Percentiles rank a stretch among this genome's conserved stretches.
Evolutionary conservation across 2,888 invertebrate species (phyloP).

Genomic region (Sphaerophoria rueppellii): DNA sequence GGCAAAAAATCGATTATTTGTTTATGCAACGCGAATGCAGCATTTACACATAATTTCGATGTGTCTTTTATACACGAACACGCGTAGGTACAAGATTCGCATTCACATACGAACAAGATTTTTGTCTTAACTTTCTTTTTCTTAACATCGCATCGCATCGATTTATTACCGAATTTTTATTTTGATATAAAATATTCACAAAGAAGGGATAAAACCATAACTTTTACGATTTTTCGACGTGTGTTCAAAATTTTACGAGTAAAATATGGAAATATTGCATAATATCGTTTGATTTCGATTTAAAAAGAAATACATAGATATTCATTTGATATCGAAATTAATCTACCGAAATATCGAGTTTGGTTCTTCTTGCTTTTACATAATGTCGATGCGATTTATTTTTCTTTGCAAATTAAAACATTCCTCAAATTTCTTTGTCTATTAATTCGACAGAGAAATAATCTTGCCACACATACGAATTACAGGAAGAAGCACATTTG

Average conservation of each 20-base stretch:
- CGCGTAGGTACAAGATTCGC: constrained; percentile 13
- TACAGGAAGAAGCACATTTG: constrained; percentile 12
- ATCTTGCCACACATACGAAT: constrained; percentile 46
- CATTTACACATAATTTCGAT: constrained; percentile 9
- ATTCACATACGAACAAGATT: not conserved
- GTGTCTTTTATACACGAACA: not conserved
- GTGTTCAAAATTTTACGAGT: not conserved
- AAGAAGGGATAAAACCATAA: no score
- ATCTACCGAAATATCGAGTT: constrained; percentile 4
- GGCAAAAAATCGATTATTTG: constrained; percentile 64
- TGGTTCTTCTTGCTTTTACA: not conserved
- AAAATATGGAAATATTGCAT: constrained; percentile 18
- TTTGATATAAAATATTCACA: no score
- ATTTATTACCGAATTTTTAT: no score
- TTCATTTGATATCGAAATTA: constrained; percentile 17
- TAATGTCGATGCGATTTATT: not conserved
- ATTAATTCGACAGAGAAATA: not conserved
- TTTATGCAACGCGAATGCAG: constrained; percentile 58
- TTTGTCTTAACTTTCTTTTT: constrained; percentile 22
- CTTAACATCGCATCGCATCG: not conserved
- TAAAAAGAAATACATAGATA: not conserved
- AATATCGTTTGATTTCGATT: not conserved
- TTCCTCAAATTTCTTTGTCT: constrained; percentile 56
- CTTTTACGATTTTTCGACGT: not conserved
- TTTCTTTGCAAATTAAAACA: constrained; percentile 35